These are phyloP conservation scores for Zoanthus solanderi DNA, from an alignment of 92 coral and sea anemone genomes.

Conservation along the genomic window DNA sequence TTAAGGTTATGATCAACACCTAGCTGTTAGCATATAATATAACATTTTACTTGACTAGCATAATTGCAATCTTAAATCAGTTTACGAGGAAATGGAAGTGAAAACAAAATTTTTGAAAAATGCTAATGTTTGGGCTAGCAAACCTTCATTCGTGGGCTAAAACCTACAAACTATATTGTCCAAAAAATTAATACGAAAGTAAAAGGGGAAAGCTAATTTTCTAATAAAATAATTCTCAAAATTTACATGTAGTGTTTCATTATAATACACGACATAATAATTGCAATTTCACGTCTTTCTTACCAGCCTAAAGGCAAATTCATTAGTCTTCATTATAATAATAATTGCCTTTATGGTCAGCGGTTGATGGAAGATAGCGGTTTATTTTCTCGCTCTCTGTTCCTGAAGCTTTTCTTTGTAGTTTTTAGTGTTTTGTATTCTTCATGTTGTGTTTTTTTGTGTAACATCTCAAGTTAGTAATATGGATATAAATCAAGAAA, in stretches of 20 bases:
- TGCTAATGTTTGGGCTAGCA: background rate
- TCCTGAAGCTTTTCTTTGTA: constrained; percentile 27
- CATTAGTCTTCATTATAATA: background rate
- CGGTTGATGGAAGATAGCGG: constrained; percentile 27
- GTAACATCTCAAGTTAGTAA: constrained; percentile 17
- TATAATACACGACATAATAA: background rate
- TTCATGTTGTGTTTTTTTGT: constrained; percentile 5
- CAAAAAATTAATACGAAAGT: background rate
- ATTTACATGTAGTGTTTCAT: background rate
- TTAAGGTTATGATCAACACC: background rate
- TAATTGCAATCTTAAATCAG: background rate
- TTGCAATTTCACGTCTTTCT: background rate
- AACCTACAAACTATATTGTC: background rate
- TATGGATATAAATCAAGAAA: constrained; percentile 12
- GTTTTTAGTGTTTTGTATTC: constrained; percentile 12
- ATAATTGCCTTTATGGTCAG: background rate
- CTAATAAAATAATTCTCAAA: background rate
- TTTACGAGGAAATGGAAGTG: background rate
- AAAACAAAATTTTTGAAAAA: background rate
- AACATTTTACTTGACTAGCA: background rate
- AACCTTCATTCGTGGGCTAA: background rate
- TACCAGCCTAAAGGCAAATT: constrained; percentile 1
- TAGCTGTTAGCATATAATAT: background rate
- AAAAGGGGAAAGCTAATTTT: background rate
- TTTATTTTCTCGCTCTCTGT: constrained; percentile 25